Conservation (phyloP, 1,140 invertebrate genomes). For the Hermetia illucens region DNA sequence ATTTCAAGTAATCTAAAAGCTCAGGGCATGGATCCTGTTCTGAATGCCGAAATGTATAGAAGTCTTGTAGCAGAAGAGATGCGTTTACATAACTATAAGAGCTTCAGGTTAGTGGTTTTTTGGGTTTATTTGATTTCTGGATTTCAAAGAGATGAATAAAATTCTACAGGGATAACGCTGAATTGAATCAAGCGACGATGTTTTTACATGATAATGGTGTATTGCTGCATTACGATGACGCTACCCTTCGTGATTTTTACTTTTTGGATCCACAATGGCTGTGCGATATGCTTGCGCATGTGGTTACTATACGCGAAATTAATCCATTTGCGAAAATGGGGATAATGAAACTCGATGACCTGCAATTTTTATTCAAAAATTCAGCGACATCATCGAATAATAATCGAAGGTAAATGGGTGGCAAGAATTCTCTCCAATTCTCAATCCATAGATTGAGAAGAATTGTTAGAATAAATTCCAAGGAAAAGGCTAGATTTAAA, state of each 20-base stretch:
- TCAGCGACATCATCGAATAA: constrained; percentile 30
- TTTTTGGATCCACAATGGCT: constrained; percentile 93
- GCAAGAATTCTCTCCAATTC: no score
- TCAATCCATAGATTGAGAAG: no score
- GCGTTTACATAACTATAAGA: constrained; percentile 37
- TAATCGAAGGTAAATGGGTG: constrained; percentile 32
- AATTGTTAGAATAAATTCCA: no score
- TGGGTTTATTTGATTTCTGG: no score
- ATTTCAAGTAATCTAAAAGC: constrained; percentile 56
- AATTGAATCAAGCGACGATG: constrained; percentile 87
- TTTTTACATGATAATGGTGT: constrained; percentile 98
- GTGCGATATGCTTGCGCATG: constrained; percentile 92
- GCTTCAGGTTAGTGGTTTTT: constrained; percentile 10
- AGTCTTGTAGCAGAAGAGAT: constrained; percentile 54
- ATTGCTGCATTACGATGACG: constrained; percentile 95
- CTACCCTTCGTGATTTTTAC: constrained; percentile 77
- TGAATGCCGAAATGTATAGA: constrained; percentile 75
- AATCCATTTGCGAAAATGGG: constrained; percentile 89
- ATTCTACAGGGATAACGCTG: constrained; percentile 63
- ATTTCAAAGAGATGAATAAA: constrained; percentile 1
- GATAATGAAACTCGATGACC: constrained; percentile 86
- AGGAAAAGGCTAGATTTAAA: no score
- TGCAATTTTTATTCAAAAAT: constrained; percentile 84
- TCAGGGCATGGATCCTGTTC: constrained; percentile 67
- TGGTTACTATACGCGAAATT: constrained; percentile 90